Evolutionary conservation across 35 echinoderm and acorn worm genomes (phyloP).

Genomic region (Apostichopus japonicus): DNA sequence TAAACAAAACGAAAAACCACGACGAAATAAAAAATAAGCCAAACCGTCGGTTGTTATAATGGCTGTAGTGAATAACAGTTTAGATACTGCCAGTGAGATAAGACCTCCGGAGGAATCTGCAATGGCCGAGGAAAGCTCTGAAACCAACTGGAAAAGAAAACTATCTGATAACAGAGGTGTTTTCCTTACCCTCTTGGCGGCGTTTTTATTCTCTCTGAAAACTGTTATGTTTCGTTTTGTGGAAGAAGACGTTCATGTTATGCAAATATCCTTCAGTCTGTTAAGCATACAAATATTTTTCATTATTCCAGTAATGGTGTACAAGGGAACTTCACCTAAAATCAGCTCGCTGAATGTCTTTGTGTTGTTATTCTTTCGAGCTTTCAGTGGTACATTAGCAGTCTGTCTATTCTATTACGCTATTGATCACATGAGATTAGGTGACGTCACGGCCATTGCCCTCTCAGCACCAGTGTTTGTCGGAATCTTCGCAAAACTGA

Average conservation of each 20-base stretch:
- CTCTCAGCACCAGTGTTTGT: conserved; percentile 7
- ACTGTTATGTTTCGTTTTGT: neutral
- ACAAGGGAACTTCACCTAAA: conserved; percentile 11
- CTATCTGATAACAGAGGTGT: neutral
- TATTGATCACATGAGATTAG: neutral
- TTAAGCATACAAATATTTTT: neutral
- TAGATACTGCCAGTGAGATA: no score
- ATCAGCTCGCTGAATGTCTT: neutral
- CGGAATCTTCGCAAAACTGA: neutral
- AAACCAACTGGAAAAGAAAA: neutral
- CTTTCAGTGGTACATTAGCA: neutral
- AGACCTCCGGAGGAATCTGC: no score
- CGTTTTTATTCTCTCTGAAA: neutral
- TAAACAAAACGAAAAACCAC: no score
- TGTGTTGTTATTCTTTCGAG: neutral
- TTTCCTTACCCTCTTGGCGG: neutral
- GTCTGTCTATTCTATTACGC: conserved; percentile 5
- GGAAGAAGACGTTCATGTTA: neutral
- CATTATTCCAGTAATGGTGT: neutral
- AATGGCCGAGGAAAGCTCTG: no score
- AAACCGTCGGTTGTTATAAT: no score
- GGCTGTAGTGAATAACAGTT: no score
- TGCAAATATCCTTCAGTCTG: neutral
- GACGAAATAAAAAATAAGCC: no score
- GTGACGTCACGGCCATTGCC: conserved; percentile 8